Evolutionary conservation across 53 echinoderm and acorn worm species (phyloP).

Genomic region (Actinopyga echinites): DNA sequence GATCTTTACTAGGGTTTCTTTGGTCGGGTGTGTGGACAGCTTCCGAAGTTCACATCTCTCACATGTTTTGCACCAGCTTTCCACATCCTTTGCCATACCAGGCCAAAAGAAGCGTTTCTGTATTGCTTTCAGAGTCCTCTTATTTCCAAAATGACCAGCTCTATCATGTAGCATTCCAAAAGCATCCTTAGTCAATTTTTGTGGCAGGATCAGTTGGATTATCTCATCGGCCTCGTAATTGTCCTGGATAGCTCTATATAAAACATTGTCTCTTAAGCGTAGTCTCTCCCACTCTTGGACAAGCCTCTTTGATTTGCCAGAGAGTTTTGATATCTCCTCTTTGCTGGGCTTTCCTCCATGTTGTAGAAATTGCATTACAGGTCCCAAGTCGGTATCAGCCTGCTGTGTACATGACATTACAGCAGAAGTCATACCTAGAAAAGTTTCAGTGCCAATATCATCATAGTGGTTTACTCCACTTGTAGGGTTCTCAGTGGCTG

Average conservation of each 20-base stretch:
- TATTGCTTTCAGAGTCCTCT: not conserved
- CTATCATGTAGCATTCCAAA: constrained; percentile 6
- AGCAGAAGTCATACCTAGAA: not conserved
- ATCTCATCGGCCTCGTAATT: not conserved
- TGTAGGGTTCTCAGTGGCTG: not conserved
- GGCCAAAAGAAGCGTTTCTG: constrained; percentile 32
- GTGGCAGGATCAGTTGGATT: constrained; percentile 31
- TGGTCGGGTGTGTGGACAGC: not conserved
- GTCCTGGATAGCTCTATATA: not conserved
- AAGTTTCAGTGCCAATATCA: not conserved
- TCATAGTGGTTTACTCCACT: not conserved
- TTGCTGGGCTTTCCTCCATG: not conserved
- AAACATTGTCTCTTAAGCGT: not conserved
- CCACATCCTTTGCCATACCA: not conserved
- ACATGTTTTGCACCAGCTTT: constrained; percentile 19
- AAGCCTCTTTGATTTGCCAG: not conserved
- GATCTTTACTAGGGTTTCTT: constrained; percentile 1
- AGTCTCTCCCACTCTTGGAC: not conserved
- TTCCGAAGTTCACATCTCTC: constrained; percentile 5
- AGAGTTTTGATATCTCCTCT: not conserved
- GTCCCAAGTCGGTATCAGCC: not conserved
- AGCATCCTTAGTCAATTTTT: not conserved
- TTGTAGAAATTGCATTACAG: not conserved
- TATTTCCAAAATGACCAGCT: not conserved
- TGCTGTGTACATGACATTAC: not conserved